Evolutionary conservation across 2,113 vertebrate genomes (phyloP).

Genomic region (Anhinga anhinga): DNA sequence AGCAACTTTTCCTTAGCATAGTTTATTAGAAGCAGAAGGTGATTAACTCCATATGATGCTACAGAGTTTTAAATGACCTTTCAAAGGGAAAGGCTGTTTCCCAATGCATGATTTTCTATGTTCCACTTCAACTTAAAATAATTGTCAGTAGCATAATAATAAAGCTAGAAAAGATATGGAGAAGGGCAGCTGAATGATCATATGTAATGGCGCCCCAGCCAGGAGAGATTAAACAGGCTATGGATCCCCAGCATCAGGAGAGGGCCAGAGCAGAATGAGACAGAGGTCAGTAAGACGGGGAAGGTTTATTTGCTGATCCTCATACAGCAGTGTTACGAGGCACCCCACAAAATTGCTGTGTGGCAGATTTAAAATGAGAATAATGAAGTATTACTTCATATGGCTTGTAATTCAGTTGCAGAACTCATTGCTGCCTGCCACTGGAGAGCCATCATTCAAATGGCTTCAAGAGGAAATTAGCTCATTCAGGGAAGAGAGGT

Average conservation of each 20-base stretch:
- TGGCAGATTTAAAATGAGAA: conserved; percentile 38
- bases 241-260: background rate
- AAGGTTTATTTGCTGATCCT: background rate
- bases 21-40: background rate
- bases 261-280: background rate
- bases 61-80: background rate
- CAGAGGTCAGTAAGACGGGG: background rate
- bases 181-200: background rate
- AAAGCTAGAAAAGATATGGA: background rate
- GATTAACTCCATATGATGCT: background rate
- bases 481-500: background rate
- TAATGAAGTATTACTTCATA: conserved; percentile 4
- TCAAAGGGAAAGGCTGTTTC: background rate
- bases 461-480: background rate
- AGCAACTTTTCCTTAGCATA: background rate
- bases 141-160: background rate
- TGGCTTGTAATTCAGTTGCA: background rate
- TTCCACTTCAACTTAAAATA: background rate
- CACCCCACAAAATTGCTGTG: background rate
- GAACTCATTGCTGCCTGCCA: background rate
- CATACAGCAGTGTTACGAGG: background rate
- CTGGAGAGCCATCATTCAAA: background rate
- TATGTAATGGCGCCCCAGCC: background rate
- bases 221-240: background rate
- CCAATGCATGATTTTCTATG: background rate